Evolutionary conservation across 2,113 vertebrate species (phyloP), one percentile per base, ranked within the genome.

Genomic region (Petrocephalus zakoni): DNA sequence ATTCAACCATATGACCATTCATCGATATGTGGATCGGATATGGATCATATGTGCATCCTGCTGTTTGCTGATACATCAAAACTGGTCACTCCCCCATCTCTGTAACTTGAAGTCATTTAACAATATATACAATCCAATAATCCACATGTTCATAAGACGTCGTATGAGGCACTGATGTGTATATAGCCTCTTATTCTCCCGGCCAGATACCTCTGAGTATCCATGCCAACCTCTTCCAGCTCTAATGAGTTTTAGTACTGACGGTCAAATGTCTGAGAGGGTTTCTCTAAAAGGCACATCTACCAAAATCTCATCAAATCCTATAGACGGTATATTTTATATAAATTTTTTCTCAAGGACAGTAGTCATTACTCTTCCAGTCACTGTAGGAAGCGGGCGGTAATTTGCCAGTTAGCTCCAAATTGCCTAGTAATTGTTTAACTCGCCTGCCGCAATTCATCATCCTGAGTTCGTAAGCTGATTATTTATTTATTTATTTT

Each of bases 381-480:
- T 90, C 92, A 72, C 91, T 91, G 89, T 88, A 81, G 53, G 89
- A 91, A 90, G 68, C 90, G 56, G 90, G 83, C 51, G 55, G 88
- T 90, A 90, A 92, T 92, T 92, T 91, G 92, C 88, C 89, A 91
- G 72, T 88, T 84, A 89, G 91, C 89, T 91, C 84, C 90, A 93
- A 92, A 93, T 93, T 92, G 93, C 90, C 64, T 90, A 0, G 22
- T 95, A 94, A 95, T 94, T 95, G 93, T 95, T 94, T 90, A 93
- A 93, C 92, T 93, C 92, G 90, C 92, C 93, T 90, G 19, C 91
- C 0, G 85, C 90, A 90, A 96, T 96, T 92, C 84, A 94, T 96
- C 95, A 96, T 93, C 88, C 88, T 92, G 95, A 93, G 93, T 94
- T 78, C 83, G 90, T 88, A 91, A 89, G 92, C 92, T 68, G 89